Percentiles rank a stretch among this genome's conserved stretches.
Evolutionary conservation across 2,797 vertebrate species (phyloP).

Genomic region (Spinus pinus): DNA sequence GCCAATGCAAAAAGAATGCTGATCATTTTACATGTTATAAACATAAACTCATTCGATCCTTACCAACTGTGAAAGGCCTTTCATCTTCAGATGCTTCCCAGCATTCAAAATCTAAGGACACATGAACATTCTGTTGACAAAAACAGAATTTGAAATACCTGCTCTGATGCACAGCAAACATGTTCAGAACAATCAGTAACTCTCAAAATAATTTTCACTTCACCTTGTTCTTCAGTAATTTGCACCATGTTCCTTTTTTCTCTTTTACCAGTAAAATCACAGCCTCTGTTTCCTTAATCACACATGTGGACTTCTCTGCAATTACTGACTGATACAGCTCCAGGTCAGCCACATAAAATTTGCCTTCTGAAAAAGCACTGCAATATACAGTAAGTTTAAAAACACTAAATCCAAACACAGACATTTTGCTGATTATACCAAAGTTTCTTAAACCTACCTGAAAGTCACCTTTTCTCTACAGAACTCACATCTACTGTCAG

Average conservation of each 20-base stretch:
- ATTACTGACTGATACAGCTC: conserved; percentile 61
- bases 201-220: not conserved
- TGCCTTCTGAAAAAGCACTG: conserved; percentile 74
- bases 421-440: not conserved
- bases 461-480: conserved; percentile 71
- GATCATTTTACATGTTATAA: not conserved
- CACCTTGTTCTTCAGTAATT: conserved; percentile 71
- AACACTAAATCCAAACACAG: not conserved
- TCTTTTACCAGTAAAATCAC: conserved; percentile 70
- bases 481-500: conserved; percentile 66
- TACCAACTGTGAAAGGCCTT: conserved; percentile 58
- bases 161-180: rapidly evolving
- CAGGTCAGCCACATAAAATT: conserved; percentile 72
- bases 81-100: conserved; percentile 73
- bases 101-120: conserved; percentile 76
- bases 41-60: not conserved
- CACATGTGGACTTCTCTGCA: conserved; percentile 57
- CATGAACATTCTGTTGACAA: conserved; percentile 68
- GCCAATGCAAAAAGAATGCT: not conserved
- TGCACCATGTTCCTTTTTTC: conserved; percentile 49
- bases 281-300: conserved; percentile 51
- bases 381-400: not conserved
- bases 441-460: conserved; percentile 64
- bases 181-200: not conserved
- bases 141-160: not conserved